Evolutionary conservation across 2,797 vertebrate species (phyloP).

Genomic region (Neopelma chrysocephalum): DNA sequence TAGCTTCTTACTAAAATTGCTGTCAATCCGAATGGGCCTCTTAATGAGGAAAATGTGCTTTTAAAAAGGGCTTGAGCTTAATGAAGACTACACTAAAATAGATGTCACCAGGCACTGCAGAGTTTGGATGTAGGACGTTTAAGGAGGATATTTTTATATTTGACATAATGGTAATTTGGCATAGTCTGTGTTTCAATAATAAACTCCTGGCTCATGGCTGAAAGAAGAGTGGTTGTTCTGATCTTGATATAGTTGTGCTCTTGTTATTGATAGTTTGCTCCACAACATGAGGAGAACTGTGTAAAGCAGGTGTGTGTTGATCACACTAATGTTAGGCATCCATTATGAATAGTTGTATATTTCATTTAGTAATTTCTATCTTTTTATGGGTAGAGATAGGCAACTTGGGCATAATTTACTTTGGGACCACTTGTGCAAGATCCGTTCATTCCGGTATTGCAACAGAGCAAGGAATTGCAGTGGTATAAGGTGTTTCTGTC

Average conservation of each 20-base stretch:
- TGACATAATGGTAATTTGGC: constrained; percentile 10
- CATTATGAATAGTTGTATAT: not conserved
- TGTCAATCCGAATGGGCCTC: not conserved
- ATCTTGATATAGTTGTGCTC: not conserved
- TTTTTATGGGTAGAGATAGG: not conserved
- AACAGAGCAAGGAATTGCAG: not conserved
- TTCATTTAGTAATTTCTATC: not conserved
- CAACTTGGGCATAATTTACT: not conserved
- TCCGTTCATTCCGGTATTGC: not conserved
- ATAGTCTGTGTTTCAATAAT: constrained; percentile 7
- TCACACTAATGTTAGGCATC: not conserved
- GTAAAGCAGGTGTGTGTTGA: not conserved
- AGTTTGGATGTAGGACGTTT: not conserved
- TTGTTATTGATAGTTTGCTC: not conserved
- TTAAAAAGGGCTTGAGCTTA: not conserved
- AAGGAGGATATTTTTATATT: not conserved
- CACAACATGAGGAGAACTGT: not conserved
- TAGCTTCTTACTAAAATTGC: not conserved
- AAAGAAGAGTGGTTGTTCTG: not conserved
- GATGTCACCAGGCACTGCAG: not conserved
- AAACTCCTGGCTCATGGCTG: not conserved
- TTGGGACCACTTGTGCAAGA: not conserved
- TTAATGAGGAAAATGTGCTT: not conserved
- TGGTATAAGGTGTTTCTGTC: not conserved
- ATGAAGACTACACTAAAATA: not conserved